Evolutionary conservation across 2,113 vertebrate species (phyloP).

Genomic region (Indri indri): DNA sequence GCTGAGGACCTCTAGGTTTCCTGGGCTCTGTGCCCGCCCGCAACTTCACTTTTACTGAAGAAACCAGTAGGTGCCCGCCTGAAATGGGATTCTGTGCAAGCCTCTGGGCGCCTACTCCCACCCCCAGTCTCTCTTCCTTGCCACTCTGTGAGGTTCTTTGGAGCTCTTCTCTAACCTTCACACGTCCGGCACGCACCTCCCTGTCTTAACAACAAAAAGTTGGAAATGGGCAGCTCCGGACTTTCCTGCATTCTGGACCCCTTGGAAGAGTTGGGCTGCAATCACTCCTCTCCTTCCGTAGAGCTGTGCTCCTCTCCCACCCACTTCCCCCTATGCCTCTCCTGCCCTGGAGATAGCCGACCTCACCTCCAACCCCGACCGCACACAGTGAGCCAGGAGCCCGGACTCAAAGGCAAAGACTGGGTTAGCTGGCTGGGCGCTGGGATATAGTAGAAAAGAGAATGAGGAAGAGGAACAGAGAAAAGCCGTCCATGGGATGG

Average conservation of each 20-base stretch:
- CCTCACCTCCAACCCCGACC: no score
- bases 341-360: no score
- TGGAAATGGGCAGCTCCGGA: background rate
- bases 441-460: background rate
- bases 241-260: background rate
- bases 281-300: background rate
- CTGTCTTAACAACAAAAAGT: background rate
- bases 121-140: background rate
- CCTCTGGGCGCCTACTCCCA: background rate
- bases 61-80: background rate
- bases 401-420: background rate
- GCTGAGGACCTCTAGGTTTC: background rate
- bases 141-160: background rate
- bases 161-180: background rate
- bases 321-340: background rate
- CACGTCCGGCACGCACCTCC: background rate
- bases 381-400: rapidly evolving
- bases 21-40: background rate
- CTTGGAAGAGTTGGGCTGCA: background rate
- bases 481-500: background rate
- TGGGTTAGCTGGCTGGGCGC: background rate
- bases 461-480: background rate
- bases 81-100: background rate
- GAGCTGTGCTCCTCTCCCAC: background rate
- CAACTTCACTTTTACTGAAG: slow-evolving; percentile 28